Evolutionary conservation across 2,113 vertebrate genomes (phyloP).

Genomic region (Ceyx melanurus): DNA sequence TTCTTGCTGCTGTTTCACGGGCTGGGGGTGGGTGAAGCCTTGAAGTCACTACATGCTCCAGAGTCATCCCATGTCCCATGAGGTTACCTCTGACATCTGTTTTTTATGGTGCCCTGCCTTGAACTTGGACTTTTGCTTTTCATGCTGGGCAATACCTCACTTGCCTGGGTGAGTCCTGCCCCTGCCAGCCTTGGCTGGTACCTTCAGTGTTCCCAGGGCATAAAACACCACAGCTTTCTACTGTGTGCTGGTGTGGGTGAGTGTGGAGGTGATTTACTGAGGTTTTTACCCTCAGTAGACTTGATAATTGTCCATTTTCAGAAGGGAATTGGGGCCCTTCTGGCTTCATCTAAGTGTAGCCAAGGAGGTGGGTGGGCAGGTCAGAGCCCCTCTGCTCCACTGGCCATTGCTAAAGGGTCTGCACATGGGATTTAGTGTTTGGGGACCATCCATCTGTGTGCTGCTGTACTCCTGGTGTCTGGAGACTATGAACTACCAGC

Average conservation of each 20-base stretch:
- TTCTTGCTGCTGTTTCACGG: neutral
- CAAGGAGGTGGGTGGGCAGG: neutral
- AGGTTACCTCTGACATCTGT: neutral
- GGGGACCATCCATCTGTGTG: accelerated
- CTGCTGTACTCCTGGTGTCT: neutral
- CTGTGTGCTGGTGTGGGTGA: accelerated
- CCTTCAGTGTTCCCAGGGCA: neutral
- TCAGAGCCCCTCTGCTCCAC: neutral
- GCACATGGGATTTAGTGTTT: accelerated
- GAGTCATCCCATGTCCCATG: neutral
- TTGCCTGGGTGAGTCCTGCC: neutral
- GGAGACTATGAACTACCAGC: neutral
- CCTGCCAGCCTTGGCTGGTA: neutral
- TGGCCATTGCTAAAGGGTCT: neutral
- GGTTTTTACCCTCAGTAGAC: neutral
- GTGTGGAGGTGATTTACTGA: neutral
- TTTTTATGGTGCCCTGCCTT: neutral
- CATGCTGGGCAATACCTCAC: neutral
- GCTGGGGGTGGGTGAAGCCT: neutral
- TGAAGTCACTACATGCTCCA: neutral
- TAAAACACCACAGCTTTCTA: neutral
- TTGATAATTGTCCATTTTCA: neutral
- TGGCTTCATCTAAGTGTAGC: neutral
- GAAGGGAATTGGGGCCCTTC: neutral
- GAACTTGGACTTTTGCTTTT: neutral